Evolutionary conservation across 2,113 vertebrate genomes (phyloP).

Genomic region (Indri indri): DNA sequence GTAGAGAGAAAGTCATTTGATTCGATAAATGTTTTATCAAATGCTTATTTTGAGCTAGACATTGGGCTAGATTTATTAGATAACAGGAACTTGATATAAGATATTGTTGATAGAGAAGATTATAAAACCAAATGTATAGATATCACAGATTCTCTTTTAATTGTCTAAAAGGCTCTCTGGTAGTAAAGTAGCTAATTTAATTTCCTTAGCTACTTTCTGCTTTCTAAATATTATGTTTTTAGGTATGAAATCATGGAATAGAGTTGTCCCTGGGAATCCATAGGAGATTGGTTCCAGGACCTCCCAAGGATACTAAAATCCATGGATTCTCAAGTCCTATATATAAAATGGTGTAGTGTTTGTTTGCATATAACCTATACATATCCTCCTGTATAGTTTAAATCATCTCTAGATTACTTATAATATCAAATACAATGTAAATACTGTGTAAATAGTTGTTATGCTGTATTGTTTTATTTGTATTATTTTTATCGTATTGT

Average conservation of each 20-base stretch:
- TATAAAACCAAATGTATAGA: background rate
- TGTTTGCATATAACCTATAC: too few species aligned
- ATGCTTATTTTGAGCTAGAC: slow-evolving; percentile 8
- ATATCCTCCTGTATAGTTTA: too few species aligned
- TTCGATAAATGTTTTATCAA: slow-evolving; percentile 33
- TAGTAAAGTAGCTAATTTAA: background rate
- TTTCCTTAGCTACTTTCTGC: background rate
- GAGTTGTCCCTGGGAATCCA: background rate
- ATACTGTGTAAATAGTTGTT: background rate
- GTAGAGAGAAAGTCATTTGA: slow-evolving; percentile 1
- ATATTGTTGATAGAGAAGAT: background rate
- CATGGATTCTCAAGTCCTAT: background rate
- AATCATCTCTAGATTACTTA: too few species aligned
- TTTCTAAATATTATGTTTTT: slow-evolving; percentile 35
- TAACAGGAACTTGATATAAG: background rate
- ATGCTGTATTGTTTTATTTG: background rate
- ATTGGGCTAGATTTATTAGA: slow-evolving; percentile 16
- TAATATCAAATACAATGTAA: background rate
- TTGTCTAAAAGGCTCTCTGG: background rate
- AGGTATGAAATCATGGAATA: background rate
- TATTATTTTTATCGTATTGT: background rate
- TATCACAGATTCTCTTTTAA: background rate
- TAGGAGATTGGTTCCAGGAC: background rate
- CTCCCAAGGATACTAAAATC: background rate
- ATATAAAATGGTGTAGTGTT: too few species aligned